Percentiles rank a stretch among this genome's conserved stretches.
Evolutionary conservation across 1,140 invertebrate genomes (phyloP).

Genomic region (Manduca sexta): DNA sequence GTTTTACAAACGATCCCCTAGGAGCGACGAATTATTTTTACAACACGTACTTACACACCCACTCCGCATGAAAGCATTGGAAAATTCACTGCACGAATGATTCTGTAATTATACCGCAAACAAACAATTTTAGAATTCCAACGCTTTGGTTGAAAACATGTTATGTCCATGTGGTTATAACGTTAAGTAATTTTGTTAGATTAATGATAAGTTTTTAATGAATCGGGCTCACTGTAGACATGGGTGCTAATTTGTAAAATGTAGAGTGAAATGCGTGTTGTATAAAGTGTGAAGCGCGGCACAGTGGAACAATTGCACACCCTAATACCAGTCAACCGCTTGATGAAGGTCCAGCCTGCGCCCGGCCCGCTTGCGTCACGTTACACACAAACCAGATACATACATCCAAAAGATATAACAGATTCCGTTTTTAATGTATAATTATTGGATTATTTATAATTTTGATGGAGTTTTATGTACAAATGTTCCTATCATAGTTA

Average conservation of each 20-base stretch:
- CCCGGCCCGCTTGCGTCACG: slow-evolving; percentile 24
- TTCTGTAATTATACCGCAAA: slow-evolving; percentile 62
- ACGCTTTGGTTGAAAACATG: slow-evolving; percentile 24
- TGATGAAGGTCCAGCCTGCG: slow-evolving; percentile 58
- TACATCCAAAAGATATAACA: neutral
- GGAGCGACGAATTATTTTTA: slow-evolving; percentile 71
- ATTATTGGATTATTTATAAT: neutral
- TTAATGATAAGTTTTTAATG: slow-evolving; percentile 15
- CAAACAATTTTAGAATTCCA: slow-evolving; percentile 59
- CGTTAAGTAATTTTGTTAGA: neutral
- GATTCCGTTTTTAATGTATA: neutral
- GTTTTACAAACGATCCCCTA: slow-evolving; percentile 71
- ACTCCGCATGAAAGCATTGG: slow-evolving; percentile 53
- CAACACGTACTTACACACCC: slow-evolving; percentile 55
- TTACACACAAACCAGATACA: slow-evolving; percentile 10
- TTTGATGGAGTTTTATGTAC: too few species aligned
- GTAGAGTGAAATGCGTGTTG: slow-evolving; percentile 56
- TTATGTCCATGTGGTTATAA: neutral
- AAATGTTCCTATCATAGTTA: too few species aligned
- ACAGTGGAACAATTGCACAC: slow-evolving; percentile 57
- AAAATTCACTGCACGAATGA: slow-evolving; percentile 57
- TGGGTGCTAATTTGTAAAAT: slow-evolving; percentile 59
- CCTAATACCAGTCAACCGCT: slow-evolving; percentile 69
- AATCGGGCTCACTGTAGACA: slow-evolving; percentile 19
- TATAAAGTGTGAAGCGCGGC: slow-evolving; percentile 52